Percentiles rank a stretch among this genome's conserved stretches.
phyloP scores from a whole-genome alignment of 2,888 invertebrate species.

The Patella pellucida region DNA sequence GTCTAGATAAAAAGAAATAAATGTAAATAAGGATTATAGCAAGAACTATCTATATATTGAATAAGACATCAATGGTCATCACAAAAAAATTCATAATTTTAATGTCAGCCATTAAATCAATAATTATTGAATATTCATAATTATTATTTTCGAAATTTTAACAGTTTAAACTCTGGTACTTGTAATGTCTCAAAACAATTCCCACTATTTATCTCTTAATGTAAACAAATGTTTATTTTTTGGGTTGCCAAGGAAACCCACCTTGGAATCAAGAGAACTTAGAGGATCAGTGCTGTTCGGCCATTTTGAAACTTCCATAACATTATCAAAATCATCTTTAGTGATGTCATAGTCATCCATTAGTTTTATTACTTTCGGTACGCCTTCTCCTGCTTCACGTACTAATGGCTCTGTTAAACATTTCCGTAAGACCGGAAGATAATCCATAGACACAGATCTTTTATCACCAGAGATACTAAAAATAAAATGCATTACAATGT shows the following conservation, averaged over 20 bases:
- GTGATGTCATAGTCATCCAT: slow-evolving; percentile 88
- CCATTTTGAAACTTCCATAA: slow-evolving; percentile 90
- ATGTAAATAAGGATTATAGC: neutral
- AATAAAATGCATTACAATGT: slow-evolving; percentile 28
- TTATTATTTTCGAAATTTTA: too few species aligned
- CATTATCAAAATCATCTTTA: slow-evolving; percentile 91
- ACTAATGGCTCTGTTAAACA: slow-evolving; percentile 84
- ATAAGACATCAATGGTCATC: too few species aligned
- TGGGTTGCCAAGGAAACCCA: slow-evolving; percentile 32
- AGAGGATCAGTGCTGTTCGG: slow-evolving; percentile 80
- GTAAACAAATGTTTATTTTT: neutral
- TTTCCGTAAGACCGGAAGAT: slow-evolving; percentile 83
- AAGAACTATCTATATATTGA: too few species aligned
- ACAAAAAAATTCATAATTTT: too few species aligned
- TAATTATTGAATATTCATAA: too few species aligned
- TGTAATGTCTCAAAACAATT: too few species aligned
- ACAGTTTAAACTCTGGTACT: too few species aligned
- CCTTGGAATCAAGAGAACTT: slow-evolving; percentile 76
- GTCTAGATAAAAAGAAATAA: slow-evolving; percentile 75
- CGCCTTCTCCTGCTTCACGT: slow-evolving; percentile 80
- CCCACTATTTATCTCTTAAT: too few species aligned
- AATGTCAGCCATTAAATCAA: too few species aligned
- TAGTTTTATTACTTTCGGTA: slow-evolving; percentile 79
- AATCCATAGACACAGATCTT: slow-evolving; percentile 88
- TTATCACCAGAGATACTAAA: slow-evolving; percentile 84